phyloP scores from a whole-genome alignment of 2,797 vertebrate species.

The Pitangus sulphuratus region DNA sequence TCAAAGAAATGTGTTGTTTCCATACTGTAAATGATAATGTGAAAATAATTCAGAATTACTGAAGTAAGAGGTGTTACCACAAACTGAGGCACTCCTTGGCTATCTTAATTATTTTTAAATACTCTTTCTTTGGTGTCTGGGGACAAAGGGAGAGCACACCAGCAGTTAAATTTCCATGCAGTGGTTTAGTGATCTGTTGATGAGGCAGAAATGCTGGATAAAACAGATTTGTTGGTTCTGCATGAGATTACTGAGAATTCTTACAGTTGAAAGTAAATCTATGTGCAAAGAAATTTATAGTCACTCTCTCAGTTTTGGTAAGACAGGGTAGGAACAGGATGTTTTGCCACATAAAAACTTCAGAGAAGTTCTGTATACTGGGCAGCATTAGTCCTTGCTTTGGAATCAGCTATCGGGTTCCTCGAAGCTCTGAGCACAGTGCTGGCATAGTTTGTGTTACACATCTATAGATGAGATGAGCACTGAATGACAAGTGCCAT shows the following conservation, averaged over 20 bases:
- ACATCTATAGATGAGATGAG: accelerated
- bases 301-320: neutral
- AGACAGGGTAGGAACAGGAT: neutral
- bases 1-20: neutral
- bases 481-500: neutral
- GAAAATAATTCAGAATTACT: neutral
- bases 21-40: neutral
- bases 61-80: neutral
- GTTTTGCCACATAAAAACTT: neutral
- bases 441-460: neutral
- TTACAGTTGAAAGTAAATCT: neutral
- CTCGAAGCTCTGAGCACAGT: neutral
- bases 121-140: neutral
- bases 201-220: neutral
- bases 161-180: neutral
- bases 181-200: neutral
- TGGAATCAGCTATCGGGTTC: neutral
- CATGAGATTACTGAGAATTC: neutral
- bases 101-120: neutral
- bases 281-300: neutral
- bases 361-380: neutral
- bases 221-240: neutral
- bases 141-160: neutral
- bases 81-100: neutral
- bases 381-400: neutral